Evolutionary conservation across 2,113 vertebrate genomes (phyloP).

Genomic region (Ictalurus punctatus): DNA sequence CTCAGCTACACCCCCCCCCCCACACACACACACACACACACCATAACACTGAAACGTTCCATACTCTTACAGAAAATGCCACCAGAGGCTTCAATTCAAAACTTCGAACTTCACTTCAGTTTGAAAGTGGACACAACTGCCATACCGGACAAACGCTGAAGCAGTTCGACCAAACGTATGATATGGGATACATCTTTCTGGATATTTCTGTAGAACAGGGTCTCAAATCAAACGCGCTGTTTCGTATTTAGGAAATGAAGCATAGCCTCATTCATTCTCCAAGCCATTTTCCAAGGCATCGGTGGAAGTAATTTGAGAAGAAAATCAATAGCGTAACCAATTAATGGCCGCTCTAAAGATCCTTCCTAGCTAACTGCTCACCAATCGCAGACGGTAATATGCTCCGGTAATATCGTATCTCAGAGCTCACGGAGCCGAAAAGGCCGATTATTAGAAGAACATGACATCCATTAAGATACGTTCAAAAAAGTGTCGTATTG

Average conservation of each 20-base stretch:
- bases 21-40: neutral
- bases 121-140: neutral
- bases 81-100: neutral
- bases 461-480: neutral
- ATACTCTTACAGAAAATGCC: neutral
- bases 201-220: neutral
- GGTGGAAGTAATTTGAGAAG: neutral
- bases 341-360: slow-evolving; percentile 12
- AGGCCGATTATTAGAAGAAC: neutral
- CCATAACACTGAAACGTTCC: neutral
- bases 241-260: neutral
- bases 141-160: neutral
- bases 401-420: neutral
- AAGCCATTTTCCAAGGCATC: neutral
- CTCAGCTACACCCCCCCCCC: neutral
- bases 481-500: neutral
- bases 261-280: neutral
- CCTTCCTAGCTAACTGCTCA: slow-evolving; percentile 27
- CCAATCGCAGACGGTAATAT: neutral
- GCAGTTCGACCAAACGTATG: neutral
- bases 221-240: neutral
- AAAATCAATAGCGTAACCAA: slow-evolving; percentile 37
- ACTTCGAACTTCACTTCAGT: neutral
- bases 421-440: neutral
- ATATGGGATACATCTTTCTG: neutral